Percentiles rank a stretch among this genome's conserved stretches.
Conservation (phyloP, 64 coral and sea anemone genomes). For the Porites lutea region DNA sequence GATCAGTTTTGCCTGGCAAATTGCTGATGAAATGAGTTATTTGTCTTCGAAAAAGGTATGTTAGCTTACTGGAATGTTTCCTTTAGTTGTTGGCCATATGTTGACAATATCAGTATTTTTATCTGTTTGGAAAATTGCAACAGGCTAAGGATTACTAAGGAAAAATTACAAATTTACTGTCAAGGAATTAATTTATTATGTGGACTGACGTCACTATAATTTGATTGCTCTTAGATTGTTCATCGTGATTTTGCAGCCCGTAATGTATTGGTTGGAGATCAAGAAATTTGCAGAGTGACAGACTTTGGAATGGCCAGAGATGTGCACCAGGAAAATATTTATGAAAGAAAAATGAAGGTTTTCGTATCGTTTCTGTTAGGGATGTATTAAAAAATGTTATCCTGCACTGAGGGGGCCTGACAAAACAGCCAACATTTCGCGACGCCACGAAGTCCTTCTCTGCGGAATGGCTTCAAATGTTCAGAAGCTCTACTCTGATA, state of each 20-base stretch:
- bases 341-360: slow-evolving; percentile 53
- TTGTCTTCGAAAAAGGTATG: neutral
- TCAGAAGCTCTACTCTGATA: no score
- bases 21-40: slow-evolving; percentile 27
- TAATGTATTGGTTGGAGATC: slow-evolving; percentile 77
- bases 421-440: no score
- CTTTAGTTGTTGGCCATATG: no score
- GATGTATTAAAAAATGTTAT: neutral
- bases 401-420: neutral
- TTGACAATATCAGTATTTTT: no score
- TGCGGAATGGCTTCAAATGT: no score
- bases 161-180: no score
- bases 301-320: slow-evolving; percentile 62
- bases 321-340: slow-evolving; percentile 22
- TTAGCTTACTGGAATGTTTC: neutral
- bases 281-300: slow-evolving; percentile 53
- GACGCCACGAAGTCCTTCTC: no score
- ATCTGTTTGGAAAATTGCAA: no score
- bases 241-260: slow-evolving; percentile 66
- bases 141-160: no score
- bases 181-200: no score
- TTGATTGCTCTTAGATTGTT: slow-evolving; percentile 32
- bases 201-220: no score
- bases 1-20: slow-evolving; percentile 33
- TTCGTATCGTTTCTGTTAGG: slow-evolving; percentile 9